A percentile compares a stretch with the other conserved stretches of the same genome.
Evolutionary conservation across 2,888 invertebrate genomes (phyloP).

Genomic region (Cheilosia urbana): DNA sequence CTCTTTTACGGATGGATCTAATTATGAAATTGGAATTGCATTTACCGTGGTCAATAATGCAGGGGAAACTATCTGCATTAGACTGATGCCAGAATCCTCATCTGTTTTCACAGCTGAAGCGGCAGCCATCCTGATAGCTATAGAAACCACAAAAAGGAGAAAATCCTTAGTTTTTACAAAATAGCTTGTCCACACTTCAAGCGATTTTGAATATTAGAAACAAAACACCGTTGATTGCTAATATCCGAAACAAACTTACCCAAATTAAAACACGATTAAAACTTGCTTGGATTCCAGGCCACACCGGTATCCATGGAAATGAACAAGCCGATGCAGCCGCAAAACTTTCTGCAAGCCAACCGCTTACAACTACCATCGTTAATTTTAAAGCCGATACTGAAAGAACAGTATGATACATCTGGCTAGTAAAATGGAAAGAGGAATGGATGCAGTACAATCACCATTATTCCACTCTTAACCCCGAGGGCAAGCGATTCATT

Average conservation of each 20-base stretch:
- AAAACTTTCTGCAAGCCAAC: background rate
- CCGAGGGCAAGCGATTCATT: background rate
- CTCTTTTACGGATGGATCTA: too few relatives aligned
- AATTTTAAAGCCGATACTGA: too few relatives aligned
- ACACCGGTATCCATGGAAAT: conserved; percentile 1
- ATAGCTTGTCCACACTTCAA: conserved; percentile 22
- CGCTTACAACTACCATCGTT: background rate
- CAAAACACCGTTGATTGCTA: too few relatives aligned
- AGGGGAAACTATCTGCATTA: background rate
- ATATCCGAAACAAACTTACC: too few relatives aligned
- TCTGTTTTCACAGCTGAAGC: conserved; percentile 43
- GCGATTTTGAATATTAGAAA: conserved; percentile 6
- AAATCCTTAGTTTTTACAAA: conserved; percentile 40
- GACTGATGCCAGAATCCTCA: conserved; percentile 20
- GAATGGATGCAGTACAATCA: background rate
- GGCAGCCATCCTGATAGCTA: conserved; percentile 3
- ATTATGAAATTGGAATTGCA: too few relatives aligned
- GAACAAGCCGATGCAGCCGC: background rate
- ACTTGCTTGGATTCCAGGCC: too few relatives aligned
- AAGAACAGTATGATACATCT: too few relatives aligned
- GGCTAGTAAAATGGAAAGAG: too few relatives aligned
- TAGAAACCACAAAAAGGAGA: too few relatives aligned
- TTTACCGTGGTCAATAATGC: background rate
- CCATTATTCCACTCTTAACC: background rate
- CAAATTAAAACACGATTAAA: too few relatives aligned